Conservation (phyloP, 2,888 invertebrate species). For the Cinara cedri region DNA sequence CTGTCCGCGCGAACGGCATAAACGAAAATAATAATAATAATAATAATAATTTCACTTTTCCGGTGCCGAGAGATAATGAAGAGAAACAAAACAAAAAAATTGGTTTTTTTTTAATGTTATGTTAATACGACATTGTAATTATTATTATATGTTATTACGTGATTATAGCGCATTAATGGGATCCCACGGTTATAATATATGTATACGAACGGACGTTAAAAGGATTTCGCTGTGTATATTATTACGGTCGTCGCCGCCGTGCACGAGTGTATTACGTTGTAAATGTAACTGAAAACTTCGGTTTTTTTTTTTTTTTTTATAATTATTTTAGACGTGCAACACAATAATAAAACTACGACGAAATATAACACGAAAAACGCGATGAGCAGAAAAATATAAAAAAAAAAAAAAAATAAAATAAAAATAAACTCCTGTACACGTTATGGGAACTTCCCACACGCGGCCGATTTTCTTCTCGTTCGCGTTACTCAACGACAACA, state of each 20-base stretch:
- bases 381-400: background rate
- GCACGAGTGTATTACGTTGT: no score
- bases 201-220: slow-evolving; percentile 1
- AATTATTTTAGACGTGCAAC: no score
- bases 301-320: no score
- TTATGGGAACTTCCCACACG: slow-evolving; percentile 42
- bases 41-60: slow-evolving; percentile 48
- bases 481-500: slow-evolving; percentile 16
- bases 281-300: no score
- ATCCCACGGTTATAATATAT: no score
- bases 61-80: background rate
- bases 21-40: slow-evolving; percentile 18
- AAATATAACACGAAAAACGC: no score
- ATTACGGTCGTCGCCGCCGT: no score
- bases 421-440: background rate
- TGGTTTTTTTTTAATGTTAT: slow-evolving; percentile 10
- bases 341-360: slow-evolving; percentile 19
- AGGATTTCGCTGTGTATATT: slow-evolving; percentile 28
- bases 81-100: background rate
- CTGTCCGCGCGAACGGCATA: slow-evolving; percentile 13
- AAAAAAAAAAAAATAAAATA: slow-evolving; percentile 6
- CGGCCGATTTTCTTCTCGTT: slow-evolving; percentile 30
- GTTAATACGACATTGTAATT: slow-evolving; percentile 10
- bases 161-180: background rate
- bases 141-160: background rate